These are phyloP conservation scores for Semibalanus balanoides DNA, from an alignment of 1,140 invertebrate genomes.

Conservation along the genomic window DNA sequence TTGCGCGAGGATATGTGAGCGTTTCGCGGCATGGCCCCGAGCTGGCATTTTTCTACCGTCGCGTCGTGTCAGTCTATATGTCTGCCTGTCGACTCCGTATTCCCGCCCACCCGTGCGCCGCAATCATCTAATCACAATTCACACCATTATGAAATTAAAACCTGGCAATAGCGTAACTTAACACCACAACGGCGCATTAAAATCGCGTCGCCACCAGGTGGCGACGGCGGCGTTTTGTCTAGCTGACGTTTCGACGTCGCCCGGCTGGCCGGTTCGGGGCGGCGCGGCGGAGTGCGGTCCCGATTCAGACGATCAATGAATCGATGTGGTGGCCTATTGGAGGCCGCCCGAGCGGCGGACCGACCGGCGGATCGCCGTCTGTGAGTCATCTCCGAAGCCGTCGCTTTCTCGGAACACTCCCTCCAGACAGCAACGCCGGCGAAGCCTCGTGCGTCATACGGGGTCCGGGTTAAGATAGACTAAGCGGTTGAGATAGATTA, in stretches of 20 bases:
- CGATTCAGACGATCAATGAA: neutral
- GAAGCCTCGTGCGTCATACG: neutral
- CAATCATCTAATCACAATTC: neutral
- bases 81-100: no score
- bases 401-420: neutral
- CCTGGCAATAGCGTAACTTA: neutral
- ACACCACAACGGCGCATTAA: neutral
- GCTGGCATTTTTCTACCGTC: neutral
- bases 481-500: neutral
- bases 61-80: neutral
- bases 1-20: neutral
- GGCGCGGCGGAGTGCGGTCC: neutral
- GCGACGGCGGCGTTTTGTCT: neutral
- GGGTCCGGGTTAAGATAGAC: no score
- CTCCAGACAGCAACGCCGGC: neutral
- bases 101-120: no score
- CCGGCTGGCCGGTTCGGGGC: no score
- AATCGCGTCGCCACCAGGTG: neutral
- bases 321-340: neutral
- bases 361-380: neutral
- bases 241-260: neutral
- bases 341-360: neutral
- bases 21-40: neutral
- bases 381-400: neutral
- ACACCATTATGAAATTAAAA: neutral